phyloP scores from a whole-genome alignment of 2,888 invertebrate species.

The Tanytarsus gracilentus region DNA sequence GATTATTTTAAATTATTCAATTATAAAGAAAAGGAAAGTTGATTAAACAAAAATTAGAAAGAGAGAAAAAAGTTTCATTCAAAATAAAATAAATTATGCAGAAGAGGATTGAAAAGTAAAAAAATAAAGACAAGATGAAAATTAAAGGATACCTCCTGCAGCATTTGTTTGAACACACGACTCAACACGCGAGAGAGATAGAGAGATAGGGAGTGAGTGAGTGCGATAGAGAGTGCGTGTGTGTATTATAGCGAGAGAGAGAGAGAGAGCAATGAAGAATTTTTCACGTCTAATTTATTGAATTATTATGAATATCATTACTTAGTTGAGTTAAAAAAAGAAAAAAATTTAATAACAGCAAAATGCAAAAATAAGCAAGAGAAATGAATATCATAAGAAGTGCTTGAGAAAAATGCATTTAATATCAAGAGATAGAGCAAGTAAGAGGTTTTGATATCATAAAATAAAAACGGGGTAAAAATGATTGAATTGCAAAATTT shows the following conservation, averaged over 20 bases:
- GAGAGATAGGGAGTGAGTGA: neutral
- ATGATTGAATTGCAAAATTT: constrained; percentile 5
- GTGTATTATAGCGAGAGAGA: too few species aligned
- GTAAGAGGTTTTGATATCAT: neutral
- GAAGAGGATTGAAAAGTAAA: constrained; percentile 33
- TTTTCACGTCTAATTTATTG: neutral
- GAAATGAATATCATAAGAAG: neutral
- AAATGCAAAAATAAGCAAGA: constrained; percentile 28
- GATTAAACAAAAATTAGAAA: constrained; percentile 10
- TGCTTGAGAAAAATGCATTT: constrained; percentile 30
- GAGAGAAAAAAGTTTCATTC: neutral
- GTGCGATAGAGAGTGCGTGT: neutral
- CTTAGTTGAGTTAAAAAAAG: neutral
- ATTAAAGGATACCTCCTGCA: constrained; percentile 31
- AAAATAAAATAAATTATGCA: constrained; percentile 31
- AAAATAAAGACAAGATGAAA: constrained; percentile 29
- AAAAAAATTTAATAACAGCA: constrained; percentile 23
- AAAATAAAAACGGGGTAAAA: constrained; percentile 2
- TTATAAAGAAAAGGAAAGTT: neutral
- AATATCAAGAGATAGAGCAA: constrained; percentile 18
- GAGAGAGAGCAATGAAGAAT: too few species aligned
- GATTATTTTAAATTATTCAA: too few species aligned
- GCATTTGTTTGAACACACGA: constrained; percentile 19
- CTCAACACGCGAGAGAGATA: neutral
- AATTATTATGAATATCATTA: neutral